phyloP scores from a whole-genome alignment of 2,113 vertebrate genomes.

The Corynorhinus townsendii region DNA sequence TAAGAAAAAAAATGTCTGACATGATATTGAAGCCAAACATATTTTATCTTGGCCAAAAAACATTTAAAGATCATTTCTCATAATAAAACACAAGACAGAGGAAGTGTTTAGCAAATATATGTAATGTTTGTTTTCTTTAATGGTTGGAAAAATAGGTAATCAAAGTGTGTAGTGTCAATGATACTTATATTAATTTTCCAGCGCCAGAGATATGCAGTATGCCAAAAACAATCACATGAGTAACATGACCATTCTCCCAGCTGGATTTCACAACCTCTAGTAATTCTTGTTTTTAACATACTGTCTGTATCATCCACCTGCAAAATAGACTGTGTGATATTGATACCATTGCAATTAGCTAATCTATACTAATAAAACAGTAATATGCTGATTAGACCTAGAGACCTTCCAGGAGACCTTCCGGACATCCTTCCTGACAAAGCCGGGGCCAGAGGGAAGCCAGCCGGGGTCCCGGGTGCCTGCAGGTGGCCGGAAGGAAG shows the following conservation, averaged over 20 bases:
- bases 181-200: background rate
- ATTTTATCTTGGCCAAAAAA: conserved; percentile 43
- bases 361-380: background rate
- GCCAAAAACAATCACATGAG: background rate
- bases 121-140: conserved; percentile 12
- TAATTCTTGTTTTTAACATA: background rate
- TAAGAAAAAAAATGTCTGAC: background rate
- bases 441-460: no score
- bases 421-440: no score
- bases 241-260: background rate
- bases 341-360: background rate
- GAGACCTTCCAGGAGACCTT: background rate
- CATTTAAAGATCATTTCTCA: background rate
- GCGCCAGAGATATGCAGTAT: background rate
- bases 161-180: background rate
- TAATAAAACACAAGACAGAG: conserved; percentile 28
- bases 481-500: no score
- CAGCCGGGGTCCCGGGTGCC: no score
- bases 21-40: background rate
- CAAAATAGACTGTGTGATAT: background rate
- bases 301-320: background rate
- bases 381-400: no score
- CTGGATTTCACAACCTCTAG: background rate
- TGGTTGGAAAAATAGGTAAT: conserved; percentile 28
- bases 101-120: background rate